Base-by-base conservation (phyloP, 1,140 invertebrate species). In the Sycophila sp. region DNA sequence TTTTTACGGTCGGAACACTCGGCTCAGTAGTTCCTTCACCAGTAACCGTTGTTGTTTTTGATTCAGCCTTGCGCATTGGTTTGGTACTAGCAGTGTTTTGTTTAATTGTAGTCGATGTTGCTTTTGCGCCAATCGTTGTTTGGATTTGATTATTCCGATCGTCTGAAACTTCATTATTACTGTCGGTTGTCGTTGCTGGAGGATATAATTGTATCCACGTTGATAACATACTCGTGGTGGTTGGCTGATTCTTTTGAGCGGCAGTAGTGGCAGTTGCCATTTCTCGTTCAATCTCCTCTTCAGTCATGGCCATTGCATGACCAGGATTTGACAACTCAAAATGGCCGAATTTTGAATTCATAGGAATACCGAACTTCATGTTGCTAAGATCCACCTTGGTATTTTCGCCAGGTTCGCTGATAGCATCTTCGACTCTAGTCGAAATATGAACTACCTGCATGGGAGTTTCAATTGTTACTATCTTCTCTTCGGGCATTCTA, bases 141-240 rank as follows among this genome's bases (percentile, higher is more conserved):
- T 34, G 22, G 8, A 64, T 38, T n/a, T 34, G 53, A 42, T 58
- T 58, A 15, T 24, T 58, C 6, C 36, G 40, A 17, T 17, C 4
- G 8, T 53, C 45, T 17, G 76, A 74, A 0, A 63, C 13, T 0
- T 83, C 71, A 53, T 73, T 72, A 58, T 85, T 87, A 15, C 32
- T 32, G 30, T 71, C 62, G 17, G 77, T 74, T 1, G 84, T 86
- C 1, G 86, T 85, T 0, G 87, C 82, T 24, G 88, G 87, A 3
- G 88, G 86, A 78, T 90, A 92, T 24, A 93, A 77, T n/a, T 93
- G 82, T 72, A 93, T 90, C 92, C 92, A 93, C 3, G 92, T 93
- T 2, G 91, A 93, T 65, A 93, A 87, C 6, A 91, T 91, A 75
- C 90, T 89, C 40, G 89, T 87, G 1, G 89, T 87, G 0, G 91